These are phyloP conservation scores for Drosophila paucipuncta DNA, from an alignment of 2,888 invertebrate genomes.

Conservation along the genomic window DNA sequence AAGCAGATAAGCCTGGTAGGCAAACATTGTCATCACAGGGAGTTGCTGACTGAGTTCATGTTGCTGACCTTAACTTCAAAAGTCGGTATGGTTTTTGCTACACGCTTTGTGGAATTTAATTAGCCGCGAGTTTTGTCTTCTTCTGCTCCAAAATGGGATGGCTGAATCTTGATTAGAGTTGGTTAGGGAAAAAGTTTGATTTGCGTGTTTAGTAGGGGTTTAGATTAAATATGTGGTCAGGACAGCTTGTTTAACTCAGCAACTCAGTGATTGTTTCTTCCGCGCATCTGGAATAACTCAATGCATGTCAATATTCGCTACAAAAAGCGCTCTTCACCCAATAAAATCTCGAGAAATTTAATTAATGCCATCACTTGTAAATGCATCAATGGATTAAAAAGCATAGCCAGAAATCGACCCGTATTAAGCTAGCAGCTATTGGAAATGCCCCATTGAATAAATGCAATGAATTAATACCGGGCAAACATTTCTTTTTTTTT, in stretches of 20 bases:
- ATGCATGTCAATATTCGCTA: background rate
- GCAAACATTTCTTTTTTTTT: slow-evolving; percentile 15
- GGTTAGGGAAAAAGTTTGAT: slow-evolving; percentile 22
- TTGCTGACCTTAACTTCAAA: slow-evolving; percentile 50
- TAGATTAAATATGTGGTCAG: slow-evolving; percentile 3
- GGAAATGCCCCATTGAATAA: slow-evolving; percentile 44
- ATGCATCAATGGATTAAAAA: slow-evolving; percentile 18
- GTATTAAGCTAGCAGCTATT: slow-evolving; percentile 47
- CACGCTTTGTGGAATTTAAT: slow-evolving; percentile 41
- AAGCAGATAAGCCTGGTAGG: slow-evolving; percentile 14
- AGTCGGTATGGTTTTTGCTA: slow-evolving; percentile 25
- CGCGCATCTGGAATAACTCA: background rate
- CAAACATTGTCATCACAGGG: slow-evolving; percentile 44
- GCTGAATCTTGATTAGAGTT: slow-evolving; percentile 27
- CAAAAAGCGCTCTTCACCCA: slow-evolving; percentile 2
- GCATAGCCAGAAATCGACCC: slow-evolving; percentile 13
- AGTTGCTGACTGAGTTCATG: background rate
- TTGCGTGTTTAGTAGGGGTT: background rate
- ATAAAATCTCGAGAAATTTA: slow-evolving; percentile 7
- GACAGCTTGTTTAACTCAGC: slow-evolving; percentile 12
- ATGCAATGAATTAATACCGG: slow-evolving; percentile 55
- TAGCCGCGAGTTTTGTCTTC: slow-evolving; percentile 26
- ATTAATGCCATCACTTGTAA: slow-evolving; percentile 25
- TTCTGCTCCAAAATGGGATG: no score
- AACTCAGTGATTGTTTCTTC: background rate